Evolutionary conservation across 2,888 invertebrate genomes (phyloP).

Genomic region (Serripes groenlandicus): DNA sequence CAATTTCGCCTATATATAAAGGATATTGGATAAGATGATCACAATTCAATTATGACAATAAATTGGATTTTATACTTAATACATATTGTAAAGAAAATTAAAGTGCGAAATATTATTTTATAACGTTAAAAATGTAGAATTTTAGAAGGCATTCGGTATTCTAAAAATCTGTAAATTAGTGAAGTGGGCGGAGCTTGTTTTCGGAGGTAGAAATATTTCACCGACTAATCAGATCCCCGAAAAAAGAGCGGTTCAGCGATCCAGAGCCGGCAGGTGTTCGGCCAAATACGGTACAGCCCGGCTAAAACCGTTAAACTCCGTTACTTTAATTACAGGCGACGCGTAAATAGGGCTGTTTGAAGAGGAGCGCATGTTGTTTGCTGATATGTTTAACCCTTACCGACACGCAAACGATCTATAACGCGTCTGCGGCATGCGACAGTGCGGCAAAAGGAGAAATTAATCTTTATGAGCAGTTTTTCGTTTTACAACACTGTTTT

Average conservation of each 20-base stretch:
- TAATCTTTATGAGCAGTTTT: neutral
- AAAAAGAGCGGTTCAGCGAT: conserved; percentile 50
- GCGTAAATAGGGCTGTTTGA: conserved; percentile 11
- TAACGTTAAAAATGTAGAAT: too few species aligned
- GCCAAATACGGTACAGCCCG: conserved; percentile 51
- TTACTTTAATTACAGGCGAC: conserved; percentile 27
- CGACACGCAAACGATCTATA: neutral
- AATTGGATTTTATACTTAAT: too few species aligned
- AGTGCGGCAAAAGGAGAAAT: neutral
- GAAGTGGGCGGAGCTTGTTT: conserved; percentile 12
- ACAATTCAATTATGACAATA: too few species aligned
- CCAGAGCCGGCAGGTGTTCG: conserved; percentile 49
- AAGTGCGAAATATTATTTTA: too few species aligned
- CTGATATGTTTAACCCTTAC: neutral
- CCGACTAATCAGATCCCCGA: conserved; percentile 8
- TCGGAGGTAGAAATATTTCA: neutral
- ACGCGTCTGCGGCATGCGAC: neutral
- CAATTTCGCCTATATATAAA: too few species aligned
- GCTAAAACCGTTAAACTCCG: conserved; percentile 49
- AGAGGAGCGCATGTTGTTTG: conserved; percentile 14
- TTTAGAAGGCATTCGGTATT: too few species aligned
- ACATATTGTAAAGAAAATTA: too few species aligned
- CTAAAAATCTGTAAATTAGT: too few species aligned
- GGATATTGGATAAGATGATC: too few species aligned
- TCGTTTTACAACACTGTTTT: neutral